Conservation (phyloP, 2,888 invertebrate species). For the Parnassius glacialis region DNA sequence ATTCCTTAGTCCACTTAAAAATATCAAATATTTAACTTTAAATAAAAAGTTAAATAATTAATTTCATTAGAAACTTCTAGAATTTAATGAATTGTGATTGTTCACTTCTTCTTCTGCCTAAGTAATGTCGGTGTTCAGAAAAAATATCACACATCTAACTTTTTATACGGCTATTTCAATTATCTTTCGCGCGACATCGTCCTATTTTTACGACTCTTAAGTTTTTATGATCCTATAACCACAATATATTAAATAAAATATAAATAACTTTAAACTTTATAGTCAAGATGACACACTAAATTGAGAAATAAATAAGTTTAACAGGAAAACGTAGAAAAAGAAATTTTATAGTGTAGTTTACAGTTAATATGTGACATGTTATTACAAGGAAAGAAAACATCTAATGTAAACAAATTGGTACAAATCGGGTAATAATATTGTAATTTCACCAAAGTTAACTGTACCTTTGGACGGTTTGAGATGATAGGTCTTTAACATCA, state of each 20-base stretch:
- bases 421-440: slow-evolving; percentile 21
- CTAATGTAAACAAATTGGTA: slow-evolving; percentile 26
- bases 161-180: slow-evolving; percentile 8
- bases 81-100: no score
- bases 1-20: no score
- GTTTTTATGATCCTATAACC: slow-evolving; percentile 16
- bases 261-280: slow-evolving; percentile 23
- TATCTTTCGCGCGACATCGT: slow-evolving; percentile 10
- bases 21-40: no score
- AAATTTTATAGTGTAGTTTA: slow-evolving; percentile 22
- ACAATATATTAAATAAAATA: slow-evolving; percentile 21
- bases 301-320: slow-evolving; percentile 16
- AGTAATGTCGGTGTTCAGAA: no score
- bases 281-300: slow-evolving; percentile 18
- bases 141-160: slow-evolving; percentile 2
- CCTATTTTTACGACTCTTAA: slow-evolving; percentile 21
- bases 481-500: slow-evolving; percentile 16
- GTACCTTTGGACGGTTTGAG: slow-evolving; percentile 15
- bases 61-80: no score
- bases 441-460: slow-evolving; percentile 21
- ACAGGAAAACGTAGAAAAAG: slow-evolving; percentile 16
- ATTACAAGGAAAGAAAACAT: slow-evolving; percentile 18
- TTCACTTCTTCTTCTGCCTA: no score
- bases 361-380: slow-evolving; percentile 23
- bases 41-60: no score